Conservation (phyloP, 2,797 vertebrate species). For the Lacerta bilineata region DNA sequence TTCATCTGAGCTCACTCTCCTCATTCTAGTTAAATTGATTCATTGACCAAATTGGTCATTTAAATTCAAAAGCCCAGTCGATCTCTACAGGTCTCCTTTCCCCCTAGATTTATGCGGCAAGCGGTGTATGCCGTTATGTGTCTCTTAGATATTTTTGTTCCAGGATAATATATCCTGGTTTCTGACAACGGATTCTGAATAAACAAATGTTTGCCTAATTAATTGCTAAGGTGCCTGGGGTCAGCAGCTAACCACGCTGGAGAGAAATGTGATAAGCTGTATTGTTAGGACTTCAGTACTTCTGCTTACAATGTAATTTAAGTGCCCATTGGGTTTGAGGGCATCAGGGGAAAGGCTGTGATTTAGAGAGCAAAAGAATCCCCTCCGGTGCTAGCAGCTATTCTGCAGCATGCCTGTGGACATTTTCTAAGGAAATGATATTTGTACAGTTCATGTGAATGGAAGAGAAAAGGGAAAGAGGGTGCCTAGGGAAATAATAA, state of each 20-base stretch:
- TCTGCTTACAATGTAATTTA: slow-evolving; percentile 21
- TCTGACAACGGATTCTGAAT: slow-evolving; percentile 31
- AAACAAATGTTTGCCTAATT: slow-evolving; percentile 12
- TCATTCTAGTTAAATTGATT: slow-evolving; percentile 60
- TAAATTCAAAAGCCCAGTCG: slow-evolving; percentile 68
- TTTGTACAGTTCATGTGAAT: not conserved
- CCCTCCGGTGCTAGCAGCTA: not conserved
- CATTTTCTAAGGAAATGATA: not conserved
- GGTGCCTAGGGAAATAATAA: too few species aligned
- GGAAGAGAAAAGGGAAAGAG: not conserved
- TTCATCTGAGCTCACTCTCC: slow-evolving; percentile 25
- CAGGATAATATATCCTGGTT: slow-evolving; percentile 47
- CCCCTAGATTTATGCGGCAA: slow-evolving; percentile 50
- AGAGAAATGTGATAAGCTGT: not conserved
- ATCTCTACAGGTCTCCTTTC: slow-evolving; percentile 5
- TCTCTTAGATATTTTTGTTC: slow-evolving; percentile 39
- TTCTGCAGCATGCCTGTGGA: not conserved
- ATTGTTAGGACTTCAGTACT: not conserved
- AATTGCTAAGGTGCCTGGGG: slow-evolving; percentile 20
- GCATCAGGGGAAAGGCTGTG: not conserved
- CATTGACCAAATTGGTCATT: slow-evolving; percentile 70
- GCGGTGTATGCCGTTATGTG: slow-evolving; percentile 24
- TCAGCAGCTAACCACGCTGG: not conserved
- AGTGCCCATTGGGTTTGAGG: not conserved
- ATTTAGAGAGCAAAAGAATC: not conserved